Conservation (phyloP, 2,797 vertebrate genomes). For the Semotilus atromaculatus region DNA sequence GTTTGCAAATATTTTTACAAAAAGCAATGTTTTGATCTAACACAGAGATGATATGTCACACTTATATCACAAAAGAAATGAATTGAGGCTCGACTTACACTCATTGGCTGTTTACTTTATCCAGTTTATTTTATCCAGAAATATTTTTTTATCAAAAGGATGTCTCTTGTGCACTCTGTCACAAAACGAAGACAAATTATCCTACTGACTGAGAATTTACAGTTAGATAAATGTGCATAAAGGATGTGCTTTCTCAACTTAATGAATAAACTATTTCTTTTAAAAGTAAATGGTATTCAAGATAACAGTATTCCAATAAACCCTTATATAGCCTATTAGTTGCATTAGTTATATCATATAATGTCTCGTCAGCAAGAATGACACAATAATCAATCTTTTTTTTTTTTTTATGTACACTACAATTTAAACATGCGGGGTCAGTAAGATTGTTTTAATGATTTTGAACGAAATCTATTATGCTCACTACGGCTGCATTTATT, state of each 20-base stretch:
- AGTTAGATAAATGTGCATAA: background rate
- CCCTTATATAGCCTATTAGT: background rate
- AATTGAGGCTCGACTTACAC: background rate
- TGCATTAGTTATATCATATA: background rate
- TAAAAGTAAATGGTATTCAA: background rate
- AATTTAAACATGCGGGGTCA: background rate
- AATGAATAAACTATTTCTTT: background rate
- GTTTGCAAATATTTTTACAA: background rate
- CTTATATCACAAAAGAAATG: background rate
- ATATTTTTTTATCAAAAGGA: background rate
- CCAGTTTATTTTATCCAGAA: too few relatives aligned
- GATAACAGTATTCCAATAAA: background rate
- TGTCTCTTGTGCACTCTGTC: background rate
- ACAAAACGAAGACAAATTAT: background rate
- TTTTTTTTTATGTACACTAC: background rate
- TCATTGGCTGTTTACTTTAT: background rate
- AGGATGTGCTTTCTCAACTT: background rate
- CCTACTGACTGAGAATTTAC: background rate
- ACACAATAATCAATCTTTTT: background rate
- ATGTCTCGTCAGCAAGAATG: background rate
- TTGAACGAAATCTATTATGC: background rate
- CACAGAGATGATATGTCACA: background rate
- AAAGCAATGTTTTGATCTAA: slow-evolving; percentile 4
- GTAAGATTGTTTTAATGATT: background rate
- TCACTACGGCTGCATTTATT: background rate